phyloP scores from a whole-genome alignment of 2,888 invertebrate genomes.

The Tinea semifulvella region DNA sequence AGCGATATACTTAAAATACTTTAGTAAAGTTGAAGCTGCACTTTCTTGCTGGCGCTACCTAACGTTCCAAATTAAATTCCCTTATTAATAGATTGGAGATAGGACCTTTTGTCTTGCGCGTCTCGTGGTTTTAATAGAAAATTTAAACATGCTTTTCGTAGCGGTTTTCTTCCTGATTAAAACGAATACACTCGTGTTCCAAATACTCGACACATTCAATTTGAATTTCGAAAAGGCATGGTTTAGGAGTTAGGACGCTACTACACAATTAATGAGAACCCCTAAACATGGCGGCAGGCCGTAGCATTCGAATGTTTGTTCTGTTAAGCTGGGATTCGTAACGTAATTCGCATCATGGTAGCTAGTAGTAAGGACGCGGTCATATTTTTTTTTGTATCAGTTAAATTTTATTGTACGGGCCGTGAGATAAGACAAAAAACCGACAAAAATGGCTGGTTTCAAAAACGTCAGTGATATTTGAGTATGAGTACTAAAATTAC shows the following conservation, averaged over 20 bases:
- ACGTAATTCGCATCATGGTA: too few relatives aligned
- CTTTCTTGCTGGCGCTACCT: conserved; percentile 23
- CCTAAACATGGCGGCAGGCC: too few relatives aligned
- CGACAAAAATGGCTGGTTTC: too few relatives aligned
- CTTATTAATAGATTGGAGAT: conserved; percentile 64
- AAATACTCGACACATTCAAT: conserved; percentile 27
- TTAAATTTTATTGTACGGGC: too few relatives aligned
- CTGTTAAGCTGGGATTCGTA: too few relatives aligned
- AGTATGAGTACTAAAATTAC: too few relatives aligned
- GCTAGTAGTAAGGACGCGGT: too few relatives aligned
- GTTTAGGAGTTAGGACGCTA: conserved; percentile 27
- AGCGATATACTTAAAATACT: not conserved
- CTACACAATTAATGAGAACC: too few relatives aligned
- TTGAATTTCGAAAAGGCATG: conserved; percentile 51
- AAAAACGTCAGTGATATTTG: too few relatives aligned
- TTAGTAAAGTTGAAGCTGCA: conserved; percentile 4
- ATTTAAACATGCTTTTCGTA: conserved; percentile 47
- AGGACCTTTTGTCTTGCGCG: conserved; percentile 51
- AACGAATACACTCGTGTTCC: conserved; percentile 37
- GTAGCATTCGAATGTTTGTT: too few relatives aligned
- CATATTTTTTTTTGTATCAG: too few relatives aligned
- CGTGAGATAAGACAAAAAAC: too few relatives aligned
- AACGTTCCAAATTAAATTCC: conserved; percentile 48
- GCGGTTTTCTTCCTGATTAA: conserved; percentile 47
- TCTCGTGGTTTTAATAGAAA: conserved; percentile 58